Evolutionary conservation across 1,140 invertebrate species (phyloP).

Genomic region (Octopus bimaculoides): DNA sequence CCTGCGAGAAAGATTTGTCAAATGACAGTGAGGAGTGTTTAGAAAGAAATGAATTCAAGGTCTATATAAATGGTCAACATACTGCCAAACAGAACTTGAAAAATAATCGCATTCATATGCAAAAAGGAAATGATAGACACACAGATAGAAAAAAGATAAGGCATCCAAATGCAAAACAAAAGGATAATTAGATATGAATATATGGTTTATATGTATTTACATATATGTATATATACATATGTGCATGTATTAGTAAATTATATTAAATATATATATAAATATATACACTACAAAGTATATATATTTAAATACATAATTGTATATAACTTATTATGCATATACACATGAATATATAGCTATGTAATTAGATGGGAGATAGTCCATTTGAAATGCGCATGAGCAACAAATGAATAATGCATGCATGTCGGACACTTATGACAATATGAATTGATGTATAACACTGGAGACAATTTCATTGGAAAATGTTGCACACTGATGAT

Average conservation of each 20-base stretch:
- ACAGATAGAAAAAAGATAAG: not conserved
- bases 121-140: not conserved
- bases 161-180: slow-evolving; percentile 9
- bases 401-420: slow-evolving; percentile 1
- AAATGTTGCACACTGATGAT: slow-evolving; percentile 2
- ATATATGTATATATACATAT: too few species aligned
- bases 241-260: too few species aligned
- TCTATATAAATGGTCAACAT: not conserved
- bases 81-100: not conserved
- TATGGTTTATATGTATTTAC: too few species aligned
- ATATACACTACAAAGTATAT: too few species aligned
- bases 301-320: too few species aligned
- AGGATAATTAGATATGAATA: too few species aligned
- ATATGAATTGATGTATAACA: slow-evolving; percentile 5
- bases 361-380: not conserved
- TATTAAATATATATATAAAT: too few species aligned
- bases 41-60: slow-evolving; percentile 10
- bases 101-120: slow-evolving; percentile 5
- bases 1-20: not conserved
- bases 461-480: not conserved
- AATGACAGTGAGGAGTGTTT: slow-evolving; percentile 1
- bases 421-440: slow-evolving; percentile 6
- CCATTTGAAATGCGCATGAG: not conserved
- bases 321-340: not conserved
- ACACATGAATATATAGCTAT: not conserved